Base-by-base conservation (phyloP, 2,888 invertebrate genomes). In the Erynnis tages region DNA sequence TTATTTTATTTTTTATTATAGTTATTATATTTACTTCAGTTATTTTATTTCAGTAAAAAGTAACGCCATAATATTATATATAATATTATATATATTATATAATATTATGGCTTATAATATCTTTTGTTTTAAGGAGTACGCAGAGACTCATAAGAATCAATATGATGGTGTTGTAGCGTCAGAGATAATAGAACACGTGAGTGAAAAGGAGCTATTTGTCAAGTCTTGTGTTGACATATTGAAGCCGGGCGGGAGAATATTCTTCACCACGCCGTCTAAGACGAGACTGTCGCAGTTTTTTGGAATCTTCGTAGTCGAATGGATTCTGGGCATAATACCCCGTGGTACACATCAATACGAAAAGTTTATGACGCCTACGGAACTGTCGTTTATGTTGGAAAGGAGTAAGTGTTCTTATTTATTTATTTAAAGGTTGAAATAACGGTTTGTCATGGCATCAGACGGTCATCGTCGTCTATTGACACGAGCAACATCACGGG, bases 261-360 rank as follows among this genome's bases (percentile, higher is more conserved):
- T 94, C 67, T 82, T 94, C 57, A 94, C 94, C 0, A 93, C 94
- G 0, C 79, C 93, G 0, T 93, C 91, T 65, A 91, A 91, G 65
- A 93, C 93, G 0, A 61, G 78, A 19, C 37, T 86, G 1, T 92
- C 97, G 2, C 95, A 94, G 84, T 45, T 95, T 0, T 14, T 91
- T 54, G 65, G 85, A 0, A 94, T 98, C 45, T 79, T 93, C 23
- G 62, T 93, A 0, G 95, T 94, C 0, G 99, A 99, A 88, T 91
- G 95, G 76, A 59, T 97, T 0, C 66, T 97, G 0, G 87, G 90
- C 30, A 46, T 94, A 0, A 73, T 97, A 10, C 97, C 98, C 0
- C 83, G 82, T 60, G 98, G 97, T 4, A 97, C 97, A 0, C 99
- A 99, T 77, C 93, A 97, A 54, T 97, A 95, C 92, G 92, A 96